These are phyloP conservation scores for Rhyacichthys aspro DNA, from an alignment of 2,797 vertebrate genomes.

Conservation along the genomic window DNA sequence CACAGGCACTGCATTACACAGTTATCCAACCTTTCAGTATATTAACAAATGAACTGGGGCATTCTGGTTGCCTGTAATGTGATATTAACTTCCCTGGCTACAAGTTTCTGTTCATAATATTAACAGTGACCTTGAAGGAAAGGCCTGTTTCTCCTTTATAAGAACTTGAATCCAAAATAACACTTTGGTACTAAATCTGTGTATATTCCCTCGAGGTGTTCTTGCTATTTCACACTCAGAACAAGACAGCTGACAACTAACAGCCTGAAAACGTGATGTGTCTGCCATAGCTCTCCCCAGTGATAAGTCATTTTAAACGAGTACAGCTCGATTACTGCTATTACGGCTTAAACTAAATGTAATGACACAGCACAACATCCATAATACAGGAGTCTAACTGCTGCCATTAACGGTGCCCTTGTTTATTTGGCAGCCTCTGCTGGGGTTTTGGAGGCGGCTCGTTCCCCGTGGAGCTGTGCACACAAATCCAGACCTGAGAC, in stretches of 20 bases:
- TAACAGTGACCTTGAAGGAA: too few species aligned
- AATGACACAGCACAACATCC: not conserved
- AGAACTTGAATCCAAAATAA: too few species aligned
- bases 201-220: not conserved
- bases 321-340: too few species aligned
- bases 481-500: constrained; percentile 44
- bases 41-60: too few species aligned
- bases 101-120: too few species aligned
- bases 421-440: constrained; percentile 7
- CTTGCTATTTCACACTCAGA: not conserved
- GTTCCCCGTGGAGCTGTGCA: constrained; percentile 20
- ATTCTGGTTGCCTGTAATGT: too few species aligned
- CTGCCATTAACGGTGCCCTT: constrained; percentile 2
- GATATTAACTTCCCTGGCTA: too few species aligned
- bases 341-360: constrained; percentile 11
- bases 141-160: too few species aligned
- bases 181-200: not conserved
- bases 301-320: not conserved
- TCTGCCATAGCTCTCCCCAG: too few species aligned
- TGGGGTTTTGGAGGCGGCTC: not conserved
- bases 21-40: too few species aligned
- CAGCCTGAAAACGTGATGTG: too few species aligned
- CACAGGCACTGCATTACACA: too few species aligned
- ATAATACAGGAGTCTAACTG: not conserved
- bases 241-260: not conserved